Evolutionary conservation across 2,888 invertebrate genomes (phyloP).

Genomic region (Vanessa cardui): DNA sequence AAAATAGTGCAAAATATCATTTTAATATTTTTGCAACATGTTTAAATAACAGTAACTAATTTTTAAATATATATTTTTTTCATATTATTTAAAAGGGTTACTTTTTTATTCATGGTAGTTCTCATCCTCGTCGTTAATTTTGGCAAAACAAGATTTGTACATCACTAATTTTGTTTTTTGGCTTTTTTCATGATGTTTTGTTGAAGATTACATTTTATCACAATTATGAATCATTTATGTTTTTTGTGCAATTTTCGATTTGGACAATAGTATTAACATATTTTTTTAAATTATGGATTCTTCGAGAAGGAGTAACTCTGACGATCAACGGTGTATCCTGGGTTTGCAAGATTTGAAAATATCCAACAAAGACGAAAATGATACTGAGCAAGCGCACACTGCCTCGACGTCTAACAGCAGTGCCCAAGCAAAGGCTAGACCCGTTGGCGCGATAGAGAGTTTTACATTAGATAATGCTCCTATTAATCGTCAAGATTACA

Average conservation of each 20-base stretch:
- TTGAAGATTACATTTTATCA: slow-evolving; percentile 46
- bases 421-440: slow-evolving; percentile 75
- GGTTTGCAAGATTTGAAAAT: slow-evolving; percentile 80
- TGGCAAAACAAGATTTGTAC: slow-evolving; percentile 20
- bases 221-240: slow-evolving; percentile 50
- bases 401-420: slow-evolving; percentile 66
- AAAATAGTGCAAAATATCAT: too few relatives aligned
- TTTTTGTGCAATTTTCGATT: slow-evolving; percentile 39
- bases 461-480: slow-evolving; percentile 83
- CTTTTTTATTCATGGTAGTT: neutral
- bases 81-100: neutral
- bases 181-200: slow-evolving; percentile 45
- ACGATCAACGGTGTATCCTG: slow-evolving; percentile 75
- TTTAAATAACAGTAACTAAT: too few relatives aligned
- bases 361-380: slow-evolving; percentile 77
- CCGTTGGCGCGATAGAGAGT: slow-evolving; percentile 86
- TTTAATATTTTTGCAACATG: too few relatives aligned
- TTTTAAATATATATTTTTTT: too few relatives aligned
- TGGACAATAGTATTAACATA: slow-evolving; percentile 30
- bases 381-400: slow-evolving; percentile 79
- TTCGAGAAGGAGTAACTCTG: slow-evolving; percentile 69
- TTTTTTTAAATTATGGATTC: slow-evolving; percentile 61
- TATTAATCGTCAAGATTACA: slow-evolving; percentile 74
- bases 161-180: slow-evolving; percentile 42
- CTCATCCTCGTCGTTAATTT: neutral